Conservation (phyloP, 2,797 vertebrate genomes). For the Chromobotia macracanthus region DNA sequence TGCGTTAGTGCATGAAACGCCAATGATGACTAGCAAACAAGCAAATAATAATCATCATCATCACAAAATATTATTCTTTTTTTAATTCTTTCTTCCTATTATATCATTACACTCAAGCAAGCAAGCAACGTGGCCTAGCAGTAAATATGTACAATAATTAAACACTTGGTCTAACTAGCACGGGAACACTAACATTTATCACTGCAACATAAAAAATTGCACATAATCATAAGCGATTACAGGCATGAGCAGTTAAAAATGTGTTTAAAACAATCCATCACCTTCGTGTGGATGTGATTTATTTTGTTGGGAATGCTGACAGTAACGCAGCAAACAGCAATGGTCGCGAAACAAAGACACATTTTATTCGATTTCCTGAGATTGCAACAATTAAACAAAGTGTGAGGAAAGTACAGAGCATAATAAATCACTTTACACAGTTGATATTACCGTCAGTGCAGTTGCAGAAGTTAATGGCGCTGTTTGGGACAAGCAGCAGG, state of each 20-base stretch:
- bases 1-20: neutral
- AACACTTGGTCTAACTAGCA: neutral
- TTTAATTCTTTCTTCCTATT: neutral
- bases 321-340: slow-evolving; percentile 13
- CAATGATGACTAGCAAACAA: neutral
- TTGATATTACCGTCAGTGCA: slow-evolving; percentile 31
- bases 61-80: neutral
- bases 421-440: neutral
- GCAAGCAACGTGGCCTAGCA: slow-evolving; percentile 23
- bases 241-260: neutral
- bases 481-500: slow-evolving; percentile 23
- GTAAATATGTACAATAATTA: neutral
- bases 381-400: neutral
- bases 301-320: slow-evolving; percentile 27
- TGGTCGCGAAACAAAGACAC: slow-evolving; percentile 4
- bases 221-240: neutral
- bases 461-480: slow-evolving; percentile 31
- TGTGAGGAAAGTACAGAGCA: no score
- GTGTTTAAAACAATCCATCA: neutral
- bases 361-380: neutral
- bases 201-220: neutral
- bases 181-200: no score
- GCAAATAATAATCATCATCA: neutral
- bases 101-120: neutral
- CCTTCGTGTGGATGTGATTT: neutral